Evolutionary conservation across 2,888 invertebrate species (phyloP).

Genomic region (Watsonalla binaria): DNA sequence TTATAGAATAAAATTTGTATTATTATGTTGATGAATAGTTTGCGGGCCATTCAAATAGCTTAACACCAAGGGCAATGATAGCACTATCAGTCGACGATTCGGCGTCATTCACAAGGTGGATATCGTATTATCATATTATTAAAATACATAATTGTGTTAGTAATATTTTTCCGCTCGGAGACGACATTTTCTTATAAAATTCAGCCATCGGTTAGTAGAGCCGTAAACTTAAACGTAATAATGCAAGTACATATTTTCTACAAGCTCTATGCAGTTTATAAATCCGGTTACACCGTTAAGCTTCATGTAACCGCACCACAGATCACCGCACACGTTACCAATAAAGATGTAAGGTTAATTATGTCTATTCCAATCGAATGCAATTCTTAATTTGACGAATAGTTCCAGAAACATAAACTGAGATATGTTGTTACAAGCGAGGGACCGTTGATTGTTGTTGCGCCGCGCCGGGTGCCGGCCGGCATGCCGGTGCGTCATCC

Average conservation of each 20-base stretch:
- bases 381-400: too few species aligned
- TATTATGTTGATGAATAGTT: constrained; percentile 8
- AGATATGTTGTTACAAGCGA: too few species aligned
- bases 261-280: constrained; percentile 32
- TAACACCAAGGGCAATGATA: constrained; percentile 37
- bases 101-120: constrained; percentile 21
- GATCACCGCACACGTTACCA: constrained; percentile 25
- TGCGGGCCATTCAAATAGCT: constrained; percentile 13
- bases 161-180: too few species aligned
- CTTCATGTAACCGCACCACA: constrained; percentile 27
- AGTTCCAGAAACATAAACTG: too few species aligned
- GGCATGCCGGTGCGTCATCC: constrained; percentile 13
- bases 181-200: too few species aligned
- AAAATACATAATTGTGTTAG: constrained; percentile 10
- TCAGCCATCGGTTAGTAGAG: too few species aligned
- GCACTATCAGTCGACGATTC: constrained; percentile 27
- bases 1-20: neutral
- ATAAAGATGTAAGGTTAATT: constrained; percentile 9
- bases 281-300: constrained; percentile 44
- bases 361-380: too few species aligned
- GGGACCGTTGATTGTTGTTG: too few species aligned
- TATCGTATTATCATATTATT: constrained; percentile 9
- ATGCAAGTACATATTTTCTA: constrained; percentile 6
- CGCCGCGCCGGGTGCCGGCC: constrained; percentile 9
- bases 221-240: neutral